Evolutionary conservation across 1,140 invertebrate genomes (phyloP), one percentile per base, ranked within the genome.

Genomic region (Lepidurus arcticus): DNA sequence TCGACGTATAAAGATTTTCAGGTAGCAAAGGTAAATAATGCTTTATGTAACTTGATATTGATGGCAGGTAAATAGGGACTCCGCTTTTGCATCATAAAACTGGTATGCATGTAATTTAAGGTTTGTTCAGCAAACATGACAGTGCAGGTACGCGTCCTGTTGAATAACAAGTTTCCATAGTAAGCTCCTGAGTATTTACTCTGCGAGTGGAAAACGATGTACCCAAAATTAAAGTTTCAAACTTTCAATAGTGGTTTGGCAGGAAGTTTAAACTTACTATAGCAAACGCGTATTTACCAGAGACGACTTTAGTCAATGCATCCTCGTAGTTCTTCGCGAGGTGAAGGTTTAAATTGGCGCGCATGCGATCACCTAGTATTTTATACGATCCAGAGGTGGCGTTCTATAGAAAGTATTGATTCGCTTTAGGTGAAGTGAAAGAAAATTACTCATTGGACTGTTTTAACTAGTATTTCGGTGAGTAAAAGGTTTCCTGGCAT

Each of bases 241-340:
- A 11, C 5, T n/a, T 16, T 47, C 3, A 47, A 16, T 10, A 3
- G 2, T 11, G 45, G 10, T 47, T 11, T 47, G 4, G 45, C 5
- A 47, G 16, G 5, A 47, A 47, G 1, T 47, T 47, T 10, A 47
- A 47, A 65, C 53, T 65, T 65, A 65, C 53, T 7, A 65, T 21
- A 65, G 53, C 53, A 65, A 65, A 65, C 7, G 53, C 53, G 53
- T 65, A 65, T 65, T 16, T 21, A n/a, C 53, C 53, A n/a, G 53
- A 65, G 21, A 21, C n/a, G 21, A 65, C 53, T 65, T 65, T 65
- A 7, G 16, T 10, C 21, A 65, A 4, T n/a, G 7, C 53, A 16
- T 65, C 53, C 7, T 65, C 53, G 3, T 10, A 65, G 8, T 65
- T 21, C 8, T 65, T 65, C 16, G 53, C 53, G 6, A 65, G 6